Evolutionary conservation across 2,113 vertebrate genomes (phyloP), one percentile per base, ranked within the genome.

Genomic region (Pontoporia blainvillei): DNA sequence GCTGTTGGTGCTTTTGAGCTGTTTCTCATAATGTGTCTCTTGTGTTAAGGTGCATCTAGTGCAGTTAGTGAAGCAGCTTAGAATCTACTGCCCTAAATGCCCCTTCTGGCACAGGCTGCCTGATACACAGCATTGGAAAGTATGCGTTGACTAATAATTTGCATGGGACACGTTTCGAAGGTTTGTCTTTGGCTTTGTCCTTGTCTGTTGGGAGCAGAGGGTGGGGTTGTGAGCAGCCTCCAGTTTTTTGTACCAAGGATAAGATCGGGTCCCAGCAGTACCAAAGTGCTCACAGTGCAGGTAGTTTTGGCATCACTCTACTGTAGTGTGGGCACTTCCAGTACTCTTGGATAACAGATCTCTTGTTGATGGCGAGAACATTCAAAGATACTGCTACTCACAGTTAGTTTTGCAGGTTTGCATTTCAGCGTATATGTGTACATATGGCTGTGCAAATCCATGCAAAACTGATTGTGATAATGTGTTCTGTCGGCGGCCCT

Each of bases 21-120:
- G 25, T 59, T 86, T 75, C 1, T 0, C 79, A 41, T 14, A 67
- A 62, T 57, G 73, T 73, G 96, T 97, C 97, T 95, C 99, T 99
- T 99, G 99, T 99, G 99, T 98, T 99, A 99, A 99, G 99, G 99
- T 99, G 99, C 99, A 99, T 99, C 99, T 99, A 99, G 99, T 99
- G 99, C 99, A 99, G 99, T 99, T 99, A 99, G 99, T 99, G 99
- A 99, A 98, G 94, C 99, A 99, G 98, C 97, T 98, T 99, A 99
- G 98, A 98, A 99, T 99, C 99, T 99, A 99, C 99, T 99, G 99
- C 99, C 99, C 99, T 99, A 98, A 99, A 99, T 99, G 99, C 99
- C 99, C 99, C 99, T 99, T 99, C 99, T 99, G 99, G 99, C 99
- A 99, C 99, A 99, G 99, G 99, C 97, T 97, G 97, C 98, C 98